Base-by-base conservation (phyloP, 2,888 invertebrate genomes). In the Notodonta ziczac region DNA sequence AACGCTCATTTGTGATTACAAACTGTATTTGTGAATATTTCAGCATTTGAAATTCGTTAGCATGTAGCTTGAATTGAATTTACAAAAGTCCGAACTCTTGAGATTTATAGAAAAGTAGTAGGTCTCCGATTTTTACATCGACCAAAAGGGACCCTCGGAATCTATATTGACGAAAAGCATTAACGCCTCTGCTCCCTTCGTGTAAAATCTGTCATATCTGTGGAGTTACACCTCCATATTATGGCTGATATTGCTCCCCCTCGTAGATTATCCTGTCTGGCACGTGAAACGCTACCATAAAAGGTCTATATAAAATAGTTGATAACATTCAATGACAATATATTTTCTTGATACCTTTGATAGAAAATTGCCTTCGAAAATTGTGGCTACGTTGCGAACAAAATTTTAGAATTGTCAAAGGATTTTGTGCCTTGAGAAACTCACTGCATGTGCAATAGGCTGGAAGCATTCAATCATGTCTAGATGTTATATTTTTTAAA, bases 241-340 rank as follows among this genome's bases (percentile, higher is more conserved):
- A 78, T 78, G 73, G 69, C 66, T 65, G 80, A 88, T 89, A 89
- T 88, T 86, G 78, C 84, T 74, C 66, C 73, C 74, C 74, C 73
- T 73, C 63, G 69, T 70, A 82, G 86, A 87, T 88, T 87, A 86
- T 81, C 81, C 77, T 73, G 84, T 84, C 87, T 85, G 81, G 69
- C 66, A 72, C 63, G 63, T 62, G 65, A 67, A 65, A 59, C 60
- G 68, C 73, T 69, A 68, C 70, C 65, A 67, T 69, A 63, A 65
- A 57, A 55, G 56, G 69, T 74, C 69, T 69, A 69, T 48, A 48
- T 42, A 48, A 48, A 51, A 9, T 24, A 16, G 16, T 24, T 51
- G 51, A 51, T 24, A 24, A 51, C 51, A 51, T 51, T 51, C 51
- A 51, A 9, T 24, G 52, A 5, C 32, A 32, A 51, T 4, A 24